Percentiles rank a stretch among this genome's conserved stretches.
Evolutionary conservation across 2,797 vertebrate species (phyloP).

Genomic region (Acrocephalus scirpaceus): DNA sequence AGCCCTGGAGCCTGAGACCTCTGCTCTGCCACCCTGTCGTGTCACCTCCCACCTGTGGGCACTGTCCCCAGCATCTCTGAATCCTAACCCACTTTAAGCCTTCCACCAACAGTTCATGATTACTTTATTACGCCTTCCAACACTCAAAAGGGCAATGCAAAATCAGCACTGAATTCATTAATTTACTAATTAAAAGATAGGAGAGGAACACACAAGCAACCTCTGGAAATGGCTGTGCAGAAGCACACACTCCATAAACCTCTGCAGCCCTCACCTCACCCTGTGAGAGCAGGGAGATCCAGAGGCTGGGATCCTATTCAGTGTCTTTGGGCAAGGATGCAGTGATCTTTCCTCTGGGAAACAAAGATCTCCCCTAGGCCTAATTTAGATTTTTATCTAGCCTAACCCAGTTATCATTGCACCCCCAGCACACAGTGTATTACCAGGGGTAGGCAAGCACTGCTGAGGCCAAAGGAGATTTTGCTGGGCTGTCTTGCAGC

Average conservation of each 20-base stretch:
- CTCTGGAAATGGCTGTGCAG: neutral
- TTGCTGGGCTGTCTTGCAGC: neutral
- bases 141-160: neutral
- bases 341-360: neutral
- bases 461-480: neutral
- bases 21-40: neutral
- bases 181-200: slow-evolving; percentile 18
- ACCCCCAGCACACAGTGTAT: neutral
- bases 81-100: neutral
- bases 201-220: neutral
- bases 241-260: neutral
- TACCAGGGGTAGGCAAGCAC: fast-evolving
- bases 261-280: neutral
- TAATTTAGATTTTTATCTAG: neutral
- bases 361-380: neutral
- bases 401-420: neutral
- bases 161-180: slow-evolving; percentile 22
- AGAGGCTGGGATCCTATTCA: neutral
- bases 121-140: neutral
- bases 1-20: neutral
- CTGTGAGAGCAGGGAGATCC: neutral
- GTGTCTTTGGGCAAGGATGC: neutral
- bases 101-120: neutral
- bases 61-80: neutral
- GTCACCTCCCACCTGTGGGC: fast-evolving